These are phyloP conservation scores for Pseudopodoces humilis DNA, from an alignment of 2,113 vertebrate species.

Conservation along the genomic window DNA sequence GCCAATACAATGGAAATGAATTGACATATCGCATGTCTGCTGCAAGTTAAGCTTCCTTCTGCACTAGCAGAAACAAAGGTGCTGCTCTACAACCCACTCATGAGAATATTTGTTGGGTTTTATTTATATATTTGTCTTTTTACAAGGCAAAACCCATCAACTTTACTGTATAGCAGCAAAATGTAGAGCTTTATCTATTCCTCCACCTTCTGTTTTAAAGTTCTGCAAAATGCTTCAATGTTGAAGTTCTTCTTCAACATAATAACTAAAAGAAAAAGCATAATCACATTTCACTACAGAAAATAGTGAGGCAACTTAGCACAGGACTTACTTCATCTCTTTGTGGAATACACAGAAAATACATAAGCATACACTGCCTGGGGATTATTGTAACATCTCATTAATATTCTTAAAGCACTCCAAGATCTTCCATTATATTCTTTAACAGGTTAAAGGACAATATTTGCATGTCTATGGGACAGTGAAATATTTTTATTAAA, in stretches of 20 bases:
- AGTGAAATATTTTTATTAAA: slow-evolving; percentile 39
- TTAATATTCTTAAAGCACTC: slow-evolving; percentile 25
- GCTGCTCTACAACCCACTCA: not conserved
- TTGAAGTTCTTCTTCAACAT: slow-evolving; percentile 8
- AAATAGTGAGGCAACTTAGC: not conserved
- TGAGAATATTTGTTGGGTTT: not conserved
- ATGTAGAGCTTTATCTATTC: not conserved
- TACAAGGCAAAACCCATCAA: not conserved
- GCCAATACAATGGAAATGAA: slow-evolving; percentile 36
- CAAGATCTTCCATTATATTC: slow-evolving; percentile 5
- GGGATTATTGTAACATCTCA: not conserved
- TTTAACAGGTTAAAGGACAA: slow-evolving; percentile 39
- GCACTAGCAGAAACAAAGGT: slow-evolving; percentile 16
- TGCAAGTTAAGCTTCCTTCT: slow-evolving; percentile 9
- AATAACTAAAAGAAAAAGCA: not conserved
- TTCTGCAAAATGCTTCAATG: not conserved
- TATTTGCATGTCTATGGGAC: slow-evolving; percentile 24
- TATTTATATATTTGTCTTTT: slow-evolving; percentile 37
- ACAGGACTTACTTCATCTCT: not conserved
- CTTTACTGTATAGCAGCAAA: not conserved
- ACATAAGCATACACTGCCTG: not conserved
- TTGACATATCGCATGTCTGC: not conserved
- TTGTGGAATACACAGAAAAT: not conserved
- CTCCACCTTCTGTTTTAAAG: not conserved
- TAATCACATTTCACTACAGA: not conserved